Evolutionary conservation across 2,113 vertebrate species (phyloP), one percentile per base, ranked within the genome.

Genomic region (Oxyura jamaicensis): DNA sequence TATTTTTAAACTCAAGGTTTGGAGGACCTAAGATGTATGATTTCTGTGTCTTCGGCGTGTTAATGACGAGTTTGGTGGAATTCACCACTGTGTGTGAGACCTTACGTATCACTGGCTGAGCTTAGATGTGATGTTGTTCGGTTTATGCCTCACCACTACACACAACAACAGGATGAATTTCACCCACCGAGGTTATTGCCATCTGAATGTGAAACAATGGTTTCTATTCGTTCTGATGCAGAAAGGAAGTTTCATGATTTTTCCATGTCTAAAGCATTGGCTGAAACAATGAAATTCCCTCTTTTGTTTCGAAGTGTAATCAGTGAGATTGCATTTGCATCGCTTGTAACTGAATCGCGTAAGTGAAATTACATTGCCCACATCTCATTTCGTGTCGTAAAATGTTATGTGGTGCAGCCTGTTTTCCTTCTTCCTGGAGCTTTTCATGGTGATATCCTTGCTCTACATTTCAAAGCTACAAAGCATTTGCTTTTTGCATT

Each of bases 231-330:
- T 93, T 96, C 83, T 71, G 28, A 73, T 68, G 35, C 50, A 88
- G 81, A 26, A 29, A 80, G n/a, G 46, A 44, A 55, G 48, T 74
- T 62, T 67, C 77, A 68, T 96, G 90, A 67, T 95, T 97, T 97
- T 85, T 93, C 60, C 87, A 79, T 84, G 86, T 92, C 83, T 96
- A 55, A 91, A 89, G 91, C 58, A 63, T 56, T 73, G 89, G 83
- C 93, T 89, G 94, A 96, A 97, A 97, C 91, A 96, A 96, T 96
- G 94, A 98, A 93, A 97, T 97, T 95, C 89, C 66, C 91, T 96
- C 91, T 94, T 97, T 97, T 97, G 97, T 97, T 97, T 97, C 95
- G 91, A 85, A 98, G 89, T 31, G 90, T 93, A 97, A 97, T 97
- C 97, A 96, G 95, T 59, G 93, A 95, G 97, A 97, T 97, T 97